Base-by-base conservation (phyloP, 2,888 invertebrate genomes). In the Adineta ricciae region DNA sequence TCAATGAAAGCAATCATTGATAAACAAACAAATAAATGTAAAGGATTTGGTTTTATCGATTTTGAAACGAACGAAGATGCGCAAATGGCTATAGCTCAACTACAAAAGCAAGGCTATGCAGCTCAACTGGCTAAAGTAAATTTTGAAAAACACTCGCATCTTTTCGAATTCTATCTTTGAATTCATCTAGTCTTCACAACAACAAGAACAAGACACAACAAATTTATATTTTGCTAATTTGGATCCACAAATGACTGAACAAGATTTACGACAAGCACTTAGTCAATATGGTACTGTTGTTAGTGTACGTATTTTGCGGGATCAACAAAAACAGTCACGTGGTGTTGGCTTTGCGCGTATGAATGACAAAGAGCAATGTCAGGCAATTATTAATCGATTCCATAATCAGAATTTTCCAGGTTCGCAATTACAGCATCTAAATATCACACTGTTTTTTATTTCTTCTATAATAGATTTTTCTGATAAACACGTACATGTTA, bases 31-130 rank as follows among this genome's bases (percentile, higher is more conserved):
- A 96, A 96, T 93, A 96, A 96, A 93, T 98, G 98, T 94, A 97
- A 97, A 95, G 98, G 98, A 92, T 98, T 98, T 93, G 98, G 98
- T 91, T 98, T 98, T 94, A 97, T 98, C 91, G 98, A 99, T 93
- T 98, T 98, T 93, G 97, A 97, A 92, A 94, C 94, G 91, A 95
- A 96, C 91, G 94, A 94, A 90, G 95, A 96, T 91, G 98, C 98
- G 90, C 96, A 96, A 92, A 94, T 94, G 89, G 98, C 98, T 89
- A 96, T 98, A 90, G 96, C 96, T 93, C 96, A 95, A 92, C 94
- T 98, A 92, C 95, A 95, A 93, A 94, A 94, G 91, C 95, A 95
- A 93, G 96, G 96, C 93, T 94, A 97, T 92, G 97, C 97, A 94
- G 97, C 97, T 92, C 97, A 98, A 94, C 97, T 98, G 97, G 98